A percentile compares a stretch with the other conserved stretches of the same genome.
phyloP scores from a whole-genome alignment of 2,113 vertebrate species.

The Oncorhynchus gorbuscha region DNA sequence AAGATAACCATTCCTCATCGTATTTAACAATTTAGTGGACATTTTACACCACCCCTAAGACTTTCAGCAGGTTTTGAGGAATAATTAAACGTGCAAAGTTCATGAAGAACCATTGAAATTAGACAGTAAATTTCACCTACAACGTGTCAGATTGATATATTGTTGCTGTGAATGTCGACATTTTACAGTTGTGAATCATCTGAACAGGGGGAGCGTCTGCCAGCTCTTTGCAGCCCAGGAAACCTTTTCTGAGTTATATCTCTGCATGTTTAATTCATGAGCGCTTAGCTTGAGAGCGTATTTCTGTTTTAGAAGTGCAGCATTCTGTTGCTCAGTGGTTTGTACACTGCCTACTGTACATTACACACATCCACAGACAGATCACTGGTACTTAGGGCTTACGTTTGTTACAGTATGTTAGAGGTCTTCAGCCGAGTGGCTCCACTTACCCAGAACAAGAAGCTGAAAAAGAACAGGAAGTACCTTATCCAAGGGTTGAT shows the following conservation, averaged over 20 bases:
- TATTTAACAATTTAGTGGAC: neutral
- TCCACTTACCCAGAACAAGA: slow-evolving; percentile 76
- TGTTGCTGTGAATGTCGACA: slow-evolving; percentile 37
- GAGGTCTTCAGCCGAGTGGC: neutral
- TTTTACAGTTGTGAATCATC: slow-evolving; percentile 36
- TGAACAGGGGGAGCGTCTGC: slow-evolving; percentile 35
- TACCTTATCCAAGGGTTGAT: slow-evolving; percentile 76
- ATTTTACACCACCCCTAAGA: neutral
- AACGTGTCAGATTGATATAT: slow-evolving; percentile 31
- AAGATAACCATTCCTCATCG: neutral
- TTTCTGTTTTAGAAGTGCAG: neutral
- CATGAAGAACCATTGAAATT: neutral
- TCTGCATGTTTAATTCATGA: slow-evolving; percentile 54
- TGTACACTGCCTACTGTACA: too few species aligned
- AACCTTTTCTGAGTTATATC: slow-evolving; percentile 30
- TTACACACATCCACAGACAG: slow-evolving; percentile 2
- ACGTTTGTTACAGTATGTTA: slow-evolving; percentile 3
- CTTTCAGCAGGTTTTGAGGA: neutral
- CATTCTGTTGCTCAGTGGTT: too few species aligned
- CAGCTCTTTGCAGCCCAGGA: slow-evolving; percentile 4
- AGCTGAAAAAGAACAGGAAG: slow-evolving; percentile 78
- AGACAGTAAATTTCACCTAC: neutral
- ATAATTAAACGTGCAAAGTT: neutral
- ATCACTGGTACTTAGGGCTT: slow-evolving; percentile 5
- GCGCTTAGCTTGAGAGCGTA: slow-evolving; percentile 8